Percentiles rank a stretch among this genome's conserved stretches.
Conservation (phyloP, 2,113 vertebrate genomes). For the Microcebus tavaratra region DNA sequence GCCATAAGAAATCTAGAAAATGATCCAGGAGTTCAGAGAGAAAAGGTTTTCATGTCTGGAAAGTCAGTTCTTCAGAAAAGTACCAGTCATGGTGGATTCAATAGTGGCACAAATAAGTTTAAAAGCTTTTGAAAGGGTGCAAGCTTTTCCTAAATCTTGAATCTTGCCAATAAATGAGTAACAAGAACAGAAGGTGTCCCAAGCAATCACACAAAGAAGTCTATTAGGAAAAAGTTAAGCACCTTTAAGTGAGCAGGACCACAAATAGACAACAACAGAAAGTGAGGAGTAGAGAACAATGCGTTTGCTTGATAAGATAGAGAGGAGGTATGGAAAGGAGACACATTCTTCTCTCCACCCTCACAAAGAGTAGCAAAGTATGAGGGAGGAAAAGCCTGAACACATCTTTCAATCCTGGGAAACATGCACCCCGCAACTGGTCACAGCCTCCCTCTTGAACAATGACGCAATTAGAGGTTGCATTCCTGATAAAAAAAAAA, state of each 20-base stretch:
- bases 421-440: neutral
- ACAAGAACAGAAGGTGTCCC: neutral
- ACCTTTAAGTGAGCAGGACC: neutral
- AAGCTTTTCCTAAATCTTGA: conserved; percentile 11
- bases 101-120: neutral
- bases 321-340: neutral
- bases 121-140: neutral
- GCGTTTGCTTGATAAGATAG: neutral
- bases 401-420: neutral
- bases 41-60: neutral
- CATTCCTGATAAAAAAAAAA: neutral
- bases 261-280: neutral
- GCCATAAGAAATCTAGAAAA: neutral
- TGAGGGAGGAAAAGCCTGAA: neutral
- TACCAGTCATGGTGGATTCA: neutral
- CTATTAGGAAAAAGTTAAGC: neutral
- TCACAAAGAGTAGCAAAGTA: neutral
- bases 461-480: neutral
- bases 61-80: conserved; percentile 16
- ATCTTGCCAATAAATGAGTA: neutral
- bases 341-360: neutral
- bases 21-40: neutral
- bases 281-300: neutral
- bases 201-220: neutral
- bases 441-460: neutral